phyloP scores from a whole-genome alignment of 2,797 vertebrate species.

The Neomorphus geoffroyi region DNA sequence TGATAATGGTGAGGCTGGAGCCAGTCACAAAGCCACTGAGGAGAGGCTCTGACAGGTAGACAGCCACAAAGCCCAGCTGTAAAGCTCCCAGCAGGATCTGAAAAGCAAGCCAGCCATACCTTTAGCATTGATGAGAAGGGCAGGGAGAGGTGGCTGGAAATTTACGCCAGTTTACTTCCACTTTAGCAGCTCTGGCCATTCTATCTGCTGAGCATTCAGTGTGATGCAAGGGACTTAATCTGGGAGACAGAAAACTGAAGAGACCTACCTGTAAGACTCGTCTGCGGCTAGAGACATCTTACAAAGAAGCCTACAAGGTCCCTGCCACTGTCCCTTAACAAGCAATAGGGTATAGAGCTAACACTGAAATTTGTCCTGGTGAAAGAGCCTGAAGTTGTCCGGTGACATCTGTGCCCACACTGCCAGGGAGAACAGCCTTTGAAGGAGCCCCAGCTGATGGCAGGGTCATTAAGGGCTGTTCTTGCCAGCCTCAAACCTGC shows the following conservation, averaged over 20 bases:
- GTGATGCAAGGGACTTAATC: not conserved
- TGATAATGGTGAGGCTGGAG: constrained; percentile 71
- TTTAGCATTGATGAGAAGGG: not conserved
- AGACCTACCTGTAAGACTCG: accelerated
- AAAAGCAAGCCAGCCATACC: constrained; percentile 11
- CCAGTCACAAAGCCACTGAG: constrained; percentile 70
- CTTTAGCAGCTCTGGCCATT: not conserved
- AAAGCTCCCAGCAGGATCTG: constrained; percentile 71
- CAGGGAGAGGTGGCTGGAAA: not conserved
- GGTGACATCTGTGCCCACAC: not conserved
- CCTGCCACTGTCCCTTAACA: not conserved
- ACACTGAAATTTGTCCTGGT: not conserved
- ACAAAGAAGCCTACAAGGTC: not conserved
- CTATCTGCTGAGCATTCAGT: not conserved
- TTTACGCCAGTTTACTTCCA: not conserved
- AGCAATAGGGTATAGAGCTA: not conserved
- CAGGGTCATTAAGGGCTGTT: not conserved
- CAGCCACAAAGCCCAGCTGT: constrained; percentile 70
- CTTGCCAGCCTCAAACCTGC: not conserved
- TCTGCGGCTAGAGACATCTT: not conserved
- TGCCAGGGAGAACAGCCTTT: not conserved
- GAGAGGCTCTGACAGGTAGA: constrained; percentile 73
- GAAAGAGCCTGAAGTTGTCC: not conserved
- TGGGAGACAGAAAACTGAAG: not conserved
- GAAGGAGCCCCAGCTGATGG: not conserved